Conservation (phyloP, 1,140 invertebrate species). For the Philopotamus ludificatus region DNA sequence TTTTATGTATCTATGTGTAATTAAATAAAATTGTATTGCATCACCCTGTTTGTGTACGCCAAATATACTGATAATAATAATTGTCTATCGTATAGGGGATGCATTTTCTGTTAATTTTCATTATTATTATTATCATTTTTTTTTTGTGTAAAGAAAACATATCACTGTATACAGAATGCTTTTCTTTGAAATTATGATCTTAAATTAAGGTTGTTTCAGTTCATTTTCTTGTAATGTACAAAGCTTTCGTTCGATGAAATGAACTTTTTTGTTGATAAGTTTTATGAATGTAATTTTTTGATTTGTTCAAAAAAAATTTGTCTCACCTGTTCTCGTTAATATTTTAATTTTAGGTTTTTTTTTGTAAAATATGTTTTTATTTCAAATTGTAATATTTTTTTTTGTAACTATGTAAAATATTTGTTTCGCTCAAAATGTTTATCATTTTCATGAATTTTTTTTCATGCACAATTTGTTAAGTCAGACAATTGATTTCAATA, state of each 20-base stretch:
- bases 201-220: slow-evolving; percentile 16
- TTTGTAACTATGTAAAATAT: slow-evolving; percentile 39
- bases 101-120: background rate
- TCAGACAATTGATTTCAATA: background rate
- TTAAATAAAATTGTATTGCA: too few relatives aligned
- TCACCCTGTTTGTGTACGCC: background rate
- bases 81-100: too few relatives aligned
- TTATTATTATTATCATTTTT: slow-evolving; percentile 7
- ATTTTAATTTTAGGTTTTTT: too few relatives aligned
- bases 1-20: too few relatives aligned
- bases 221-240: slow-evolving; percentile 7
- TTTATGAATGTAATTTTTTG: slow-evolving; percentile 6
- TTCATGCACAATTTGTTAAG: too few relatives aligned
- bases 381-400: slow-evolving; percentile 22
- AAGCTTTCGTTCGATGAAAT: slow-evolving; percentile 14
- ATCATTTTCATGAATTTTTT: too few relatives aligned
- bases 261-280: background rate
- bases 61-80: background rate
- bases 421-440: slow-evolving; percentile 35
- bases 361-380: slow-evolving; percentile 34
- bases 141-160: slow-evolving; percentile 21
- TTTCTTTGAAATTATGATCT: slow-evolving; percentile 15
- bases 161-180: slow-evolving; percentile 23
- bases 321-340: slow-evolving; percentile 28
- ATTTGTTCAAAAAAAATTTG: slow-evolving; percentile 8